These are phyloP conservation scores for Drosophila paranaensis DNA, from an alignment of 2,888 invertebrate species.

Conservation along the genomic window DNA sequence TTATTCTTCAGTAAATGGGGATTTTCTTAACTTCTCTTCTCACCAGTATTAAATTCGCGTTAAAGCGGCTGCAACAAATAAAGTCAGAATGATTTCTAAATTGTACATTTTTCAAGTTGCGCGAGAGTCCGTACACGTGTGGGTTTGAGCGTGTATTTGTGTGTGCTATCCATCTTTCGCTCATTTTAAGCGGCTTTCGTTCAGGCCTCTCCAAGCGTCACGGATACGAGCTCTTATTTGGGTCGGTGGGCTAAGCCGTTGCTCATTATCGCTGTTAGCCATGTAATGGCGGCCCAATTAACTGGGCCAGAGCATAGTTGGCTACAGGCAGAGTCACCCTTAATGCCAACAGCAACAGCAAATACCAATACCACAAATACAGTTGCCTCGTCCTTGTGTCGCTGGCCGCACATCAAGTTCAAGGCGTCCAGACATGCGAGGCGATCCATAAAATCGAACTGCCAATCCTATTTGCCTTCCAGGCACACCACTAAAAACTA, in stretches of 20 bases:
- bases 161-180: neutral
- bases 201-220: conserved; percentile 3
- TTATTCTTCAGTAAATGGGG: too few species aligned
- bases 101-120: conserved; percentile 2
- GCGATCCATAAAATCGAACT: conserved; percentile 29
- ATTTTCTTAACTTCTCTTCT: too few species aligned
- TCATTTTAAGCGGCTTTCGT: conserved; percentile 43
- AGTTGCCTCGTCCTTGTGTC: conserved; percentile 19
- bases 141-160: neutral
- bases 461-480: conserved; percentile 28
- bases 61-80: neutral
- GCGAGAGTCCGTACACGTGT: neutral
- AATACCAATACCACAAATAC: conserved; percentile 34
- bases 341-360: neutral
- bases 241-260: conserved; percentile 47
- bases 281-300: conserved; percentile 41
- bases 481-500: conserved; percentile 9
- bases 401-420: conserved; percentile 54
- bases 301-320: conserved; percentile 32
- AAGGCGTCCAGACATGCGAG: conserved; percentile 49
- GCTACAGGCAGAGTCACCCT: conserved; percentile 23
- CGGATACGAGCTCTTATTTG: conserved; percentile 25
- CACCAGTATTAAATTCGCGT: neutral
- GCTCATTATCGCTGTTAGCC: conserved; percentile 33
- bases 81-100: neutral